phyloP scores from a whole-genome alignment of 2,797 vertebrate genomes.

The Sebastes steindachneri region DNA sequence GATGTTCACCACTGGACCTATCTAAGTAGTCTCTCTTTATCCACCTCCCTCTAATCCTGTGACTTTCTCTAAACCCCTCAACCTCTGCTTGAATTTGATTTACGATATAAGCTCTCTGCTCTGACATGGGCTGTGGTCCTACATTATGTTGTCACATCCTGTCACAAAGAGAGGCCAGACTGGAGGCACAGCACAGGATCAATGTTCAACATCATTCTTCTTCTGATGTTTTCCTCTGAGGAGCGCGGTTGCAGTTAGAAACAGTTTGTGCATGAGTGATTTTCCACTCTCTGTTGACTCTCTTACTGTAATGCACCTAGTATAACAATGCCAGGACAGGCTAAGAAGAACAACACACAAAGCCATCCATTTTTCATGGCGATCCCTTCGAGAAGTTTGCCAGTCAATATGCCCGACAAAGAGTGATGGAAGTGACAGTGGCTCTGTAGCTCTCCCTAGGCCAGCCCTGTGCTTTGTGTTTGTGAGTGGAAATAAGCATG shows the following conservation, averaged over 20 bases:
- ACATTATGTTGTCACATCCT: constrained; percentile 56
- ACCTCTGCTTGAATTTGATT: constrained; percentile 50
- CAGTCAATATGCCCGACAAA: constrained; percentile 46
- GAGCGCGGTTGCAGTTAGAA: constrained; percentile 45
- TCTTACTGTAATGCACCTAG: constrained; percentile 41
- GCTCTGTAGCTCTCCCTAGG: constrained; percentile 13
- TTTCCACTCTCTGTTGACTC: constrained; percentile 45
- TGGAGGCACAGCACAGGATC: constrained; percentile 48
- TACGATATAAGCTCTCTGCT: constrained; percentile 26
- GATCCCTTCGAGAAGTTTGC: constrained; percentile 43
- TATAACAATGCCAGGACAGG: constrained; percentile 34
- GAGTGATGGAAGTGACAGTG: constrained; percentile 35
- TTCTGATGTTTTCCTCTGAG: constrained; percentile 55
- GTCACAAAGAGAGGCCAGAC: constrained; percentile 50
- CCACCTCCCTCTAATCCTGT: constrained; percentile 8
- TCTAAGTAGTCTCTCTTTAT: not conserved
- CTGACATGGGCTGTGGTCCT: constrained; percentile 46
- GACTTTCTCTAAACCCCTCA: constrained; percentile 34
- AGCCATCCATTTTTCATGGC: constrained; percentile 35
- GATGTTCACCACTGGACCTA: not conserved
- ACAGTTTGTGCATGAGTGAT: constrained; percentile 58
- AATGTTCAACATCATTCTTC: constrained; percentile 55
- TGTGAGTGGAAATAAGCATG: not conserved
- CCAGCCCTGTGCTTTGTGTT: not conserved
- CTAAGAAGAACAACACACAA: constrained; percentile 3